phyloP scores from a whole-genome alignment of 2,113 vertebrate species.

The Plectropomus leopardus region DNA sequence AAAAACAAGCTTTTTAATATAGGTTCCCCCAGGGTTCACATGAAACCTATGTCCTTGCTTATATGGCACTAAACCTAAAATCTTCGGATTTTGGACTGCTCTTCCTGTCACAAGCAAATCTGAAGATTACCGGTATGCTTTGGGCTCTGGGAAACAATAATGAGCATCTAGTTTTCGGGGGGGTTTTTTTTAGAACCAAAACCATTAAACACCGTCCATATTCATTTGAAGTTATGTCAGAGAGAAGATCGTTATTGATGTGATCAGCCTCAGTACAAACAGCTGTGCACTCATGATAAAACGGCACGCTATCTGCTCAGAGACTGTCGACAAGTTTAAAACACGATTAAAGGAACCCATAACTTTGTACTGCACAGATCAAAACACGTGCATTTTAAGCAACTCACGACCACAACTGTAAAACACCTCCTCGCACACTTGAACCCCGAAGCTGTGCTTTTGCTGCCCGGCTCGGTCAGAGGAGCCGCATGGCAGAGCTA shows the following conservation, averaged over 20 bases:
- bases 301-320: neutral
- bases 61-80: neutral
- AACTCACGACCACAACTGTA: neutral
- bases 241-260: too few relatives aligned
- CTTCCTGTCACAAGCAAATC: neutral
- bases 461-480: neutral
- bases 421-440: neutral
- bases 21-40: too few relatives aligned
- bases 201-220: neutral
- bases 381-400: neutral
- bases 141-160: neutral
- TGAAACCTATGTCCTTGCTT: too few relatives aligned
- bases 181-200: neutral
- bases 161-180: neutral
- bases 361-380: neutral
- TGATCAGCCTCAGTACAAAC: neutral
- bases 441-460: neutral
- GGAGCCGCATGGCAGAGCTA: conserved; percentile 58
- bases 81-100: neutral
- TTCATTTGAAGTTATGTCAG: neutral
- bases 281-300: neutral
- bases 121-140: neutral
- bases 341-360: neutral
- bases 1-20: too few relatives aligned
- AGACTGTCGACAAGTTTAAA: neutral